Conservation (phyloP, 2,888 invertebrate genomes). For the Aleiodes testaceus region DNA sequence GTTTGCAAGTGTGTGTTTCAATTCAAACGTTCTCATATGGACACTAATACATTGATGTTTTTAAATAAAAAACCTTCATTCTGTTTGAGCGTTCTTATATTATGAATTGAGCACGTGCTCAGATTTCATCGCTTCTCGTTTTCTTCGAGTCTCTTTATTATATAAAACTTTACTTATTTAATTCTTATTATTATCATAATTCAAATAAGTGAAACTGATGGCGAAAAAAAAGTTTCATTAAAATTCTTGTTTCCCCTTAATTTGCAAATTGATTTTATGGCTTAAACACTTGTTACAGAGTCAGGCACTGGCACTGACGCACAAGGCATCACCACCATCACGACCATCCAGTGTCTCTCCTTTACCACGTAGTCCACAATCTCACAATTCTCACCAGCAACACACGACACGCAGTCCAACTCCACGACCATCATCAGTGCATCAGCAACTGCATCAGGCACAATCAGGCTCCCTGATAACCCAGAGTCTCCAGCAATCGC, state of each 20-base stretch:
- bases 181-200: too few relatives aligned
- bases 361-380: constrained; percentile 69
- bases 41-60: not conserved
- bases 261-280: not conserved
- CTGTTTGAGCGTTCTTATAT: constrained; percentile 49
- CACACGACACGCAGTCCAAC: constrained; percentile 39
- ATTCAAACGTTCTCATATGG: constrained; percentile 40
- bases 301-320: constrained; percentile 80
- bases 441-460: constrained; percentile 40
- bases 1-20: constrained; percentile 32
- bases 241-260: too few relatives aligned
- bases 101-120: constrained; percentile 72
- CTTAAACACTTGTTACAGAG: constrained; percentile 74
- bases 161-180: not conserved
- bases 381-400: constrained; percentile 64
- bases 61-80: constrained; percentile 38
- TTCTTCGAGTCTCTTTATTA: not conserved
- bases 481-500: constrained; percentile 67
- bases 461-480: constrained; percentile 71
- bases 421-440: constrained; percentile 49
- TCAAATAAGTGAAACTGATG: too few relatives aligned
- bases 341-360: constrained; percentile 69
- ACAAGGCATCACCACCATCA: constrained; percentile 74
- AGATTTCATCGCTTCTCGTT: constrained; percentile 67
- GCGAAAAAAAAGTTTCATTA: too few relatives aligned